phyloP scores from a whole-genome alignment of 2,888 invertebrate species.

The Cosmorhoe ocellata region DNA sequence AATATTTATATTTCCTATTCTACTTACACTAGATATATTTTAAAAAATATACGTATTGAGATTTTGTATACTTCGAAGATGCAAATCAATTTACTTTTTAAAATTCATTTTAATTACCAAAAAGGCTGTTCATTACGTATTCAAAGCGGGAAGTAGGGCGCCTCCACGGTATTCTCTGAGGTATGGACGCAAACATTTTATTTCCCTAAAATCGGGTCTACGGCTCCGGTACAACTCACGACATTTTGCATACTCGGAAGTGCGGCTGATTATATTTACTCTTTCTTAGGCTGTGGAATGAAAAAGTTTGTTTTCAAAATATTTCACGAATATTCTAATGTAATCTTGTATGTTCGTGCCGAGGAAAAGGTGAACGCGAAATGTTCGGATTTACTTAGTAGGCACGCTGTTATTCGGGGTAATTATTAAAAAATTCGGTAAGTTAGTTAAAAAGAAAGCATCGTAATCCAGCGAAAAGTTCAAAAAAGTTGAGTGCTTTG shows the following conservation, averaged over 20 bases:
- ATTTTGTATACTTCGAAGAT: too few species aligned
- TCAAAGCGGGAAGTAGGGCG: constrained; percentile 49
- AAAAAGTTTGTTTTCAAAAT: constrained; percentile 31
- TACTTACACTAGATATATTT: too few species aligned
- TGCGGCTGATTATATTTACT: constrained; percentile 35
- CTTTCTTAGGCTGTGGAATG: constrained; percentile 25
- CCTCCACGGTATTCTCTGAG: constrained; percentile 45
- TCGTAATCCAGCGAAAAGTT: constrained; percentile 13
- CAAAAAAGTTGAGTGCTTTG: constrained; percentile 10
- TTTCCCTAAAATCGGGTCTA: constrained; percentile 61
- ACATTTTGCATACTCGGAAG: constrained; percentile 41
- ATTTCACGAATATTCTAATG: constrained; percentile 30
- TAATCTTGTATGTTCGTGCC: constrained; percentile 25
- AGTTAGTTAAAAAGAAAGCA: constrained; percentile 23
- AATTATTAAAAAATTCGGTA: constrained; percentile 32
- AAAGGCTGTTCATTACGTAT: constrained; percentile 58
- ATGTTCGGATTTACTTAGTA: constrained; percentile 29
- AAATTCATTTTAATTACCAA: constrained; percentile 54
- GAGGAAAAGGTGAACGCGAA: constrained; percentile 19
- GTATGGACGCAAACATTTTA: constrained; percentile 51
- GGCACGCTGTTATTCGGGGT: constrained; percentile 27
- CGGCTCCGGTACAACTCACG: constrained; percentile 42
- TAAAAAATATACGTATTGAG: not conserved
- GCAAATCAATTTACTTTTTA: constrained; percentile 13
- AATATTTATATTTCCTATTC: constrained; percentile 3